These are phyloP conservation scores for Opisthocomus hoazin DNA, from an alignment of 2,113 vertebrate genomes.

Conservation along the genomic window DNA sequence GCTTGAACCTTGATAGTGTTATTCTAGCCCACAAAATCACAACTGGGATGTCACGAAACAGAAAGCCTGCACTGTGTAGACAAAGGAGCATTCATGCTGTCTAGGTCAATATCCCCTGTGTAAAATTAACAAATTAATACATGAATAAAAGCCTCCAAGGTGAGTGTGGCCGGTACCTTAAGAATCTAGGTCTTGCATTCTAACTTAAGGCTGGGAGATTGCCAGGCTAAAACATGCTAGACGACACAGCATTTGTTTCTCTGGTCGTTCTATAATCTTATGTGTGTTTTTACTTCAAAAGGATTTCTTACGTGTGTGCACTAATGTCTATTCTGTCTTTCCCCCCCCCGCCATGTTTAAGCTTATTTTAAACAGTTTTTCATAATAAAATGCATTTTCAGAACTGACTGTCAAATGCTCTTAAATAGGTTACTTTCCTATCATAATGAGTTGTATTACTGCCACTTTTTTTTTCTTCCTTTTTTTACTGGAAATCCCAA, in stretches of 20 bases:
- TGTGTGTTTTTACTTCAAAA: neutral
- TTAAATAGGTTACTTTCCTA: neutral
- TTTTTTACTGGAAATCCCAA: neutral
- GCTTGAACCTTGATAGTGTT: neutral
- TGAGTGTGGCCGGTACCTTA: neutral
- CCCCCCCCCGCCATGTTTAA: neutral
- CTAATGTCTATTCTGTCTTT: neutral
- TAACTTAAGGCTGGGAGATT: neutral
- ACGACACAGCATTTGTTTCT: neutral
- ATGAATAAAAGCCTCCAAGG: neutral
- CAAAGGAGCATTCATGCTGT: neutral
- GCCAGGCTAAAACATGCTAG: neutral
- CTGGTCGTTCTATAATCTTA: neutral
- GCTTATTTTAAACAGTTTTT: constrained; percentile 14
- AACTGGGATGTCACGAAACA: constrained; percentile 2
- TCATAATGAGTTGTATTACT: neutral
- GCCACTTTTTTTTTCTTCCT: neutral
- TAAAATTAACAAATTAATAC: neutral
- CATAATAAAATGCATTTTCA: constrained; percentile 35
- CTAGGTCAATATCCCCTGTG: neutral
- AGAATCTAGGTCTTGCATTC: neutral
- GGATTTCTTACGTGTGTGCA: neutral
- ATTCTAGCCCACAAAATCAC: neutral
- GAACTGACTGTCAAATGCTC: neutral
- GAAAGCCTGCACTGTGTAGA: neutral